Evolutionary conservation across 2,113 vertebrate species (phyloP), one percentile per base, ranked within the genome.

Genomic region (Ancistrus triradiatus): DNA sequence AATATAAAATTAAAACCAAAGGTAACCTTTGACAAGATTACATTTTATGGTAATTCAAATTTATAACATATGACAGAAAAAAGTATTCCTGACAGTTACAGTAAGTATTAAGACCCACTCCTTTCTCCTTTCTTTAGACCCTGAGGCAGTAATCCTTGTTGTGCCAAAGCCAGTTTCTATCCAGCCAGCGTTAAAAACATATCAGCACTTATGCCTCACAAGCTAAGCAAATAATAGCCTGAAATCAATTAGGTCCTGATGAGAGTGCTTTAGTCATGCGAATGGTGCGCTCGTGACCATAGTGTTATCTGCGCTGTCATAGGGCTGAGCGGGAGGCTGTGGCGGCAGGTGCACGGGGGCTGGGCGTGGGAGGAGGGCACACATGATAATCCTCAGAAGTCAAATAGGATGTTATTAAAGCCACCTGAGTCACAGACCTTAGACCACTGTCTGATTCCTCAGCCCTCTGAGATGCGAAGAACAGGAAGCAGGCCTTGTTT

Each of bases 181-280:
- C 35, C 66, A 65, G 49, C 19, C 46, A 69, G 66, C 42, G 56
- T 73, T n/a, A n/a, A n/a, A 69, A 73, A 73, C 71, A 73, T 69
- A 73, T 73, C 71, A 69, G 71, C 66, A 59, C 60, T 69, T 68
- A 69, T 6, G 43, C 56, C 66, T 63, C 50, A 43, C 66, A 69
- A 66, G 55, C 43, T 55, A 73, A 51, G 55, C 60, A 69, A 73
- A 69, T 69, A 69, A 65, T 65, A 55, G 15, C 48, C 71, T 59
- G 66, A 68, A n/a, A 73, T 69, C 66, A 73, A 73, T 73, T 73
- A 69, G 71, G 55, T 55, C 55, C 69, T 60, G 69, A 73, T 69
- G 61, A 69, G 49, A 11, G 15, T 42, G 13, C 66, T 64, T 60
- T 73, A 69, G 60, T 73, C 63, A 73, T 73, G 71, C 40, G 65